Conservation (phyloP, 2,888 invertebrate species). For the Disparrhopalites patrizii region DNA sequence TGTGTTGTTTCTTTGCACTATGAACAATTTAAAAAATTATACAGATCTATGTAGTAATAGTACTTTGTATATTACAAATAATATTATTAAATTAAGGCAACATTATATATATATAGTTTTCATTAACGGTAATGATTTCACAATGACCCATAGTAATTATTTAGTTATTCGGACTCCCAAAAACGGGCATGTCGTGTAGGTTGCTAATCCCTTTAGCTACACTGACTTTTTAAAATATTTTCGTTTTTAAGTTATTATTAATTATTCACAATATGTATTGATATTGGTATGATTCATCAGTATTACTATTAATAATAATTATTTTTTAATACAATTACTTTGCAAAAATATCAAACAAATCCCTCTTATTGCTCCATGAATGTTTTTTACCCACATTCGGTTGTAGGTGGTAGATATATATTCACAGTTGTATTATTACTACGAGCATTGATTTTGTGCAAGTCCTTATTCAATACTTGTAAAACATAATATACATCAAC, state of each 20-base stretch:
- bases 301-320: neutral
- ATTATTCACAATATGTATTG: too few relatives aligned
- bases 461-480: too few relatives aligned
- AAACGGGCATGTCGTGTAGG: too few relatives aligned
- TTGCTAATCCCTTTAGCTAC: too few relatives aligned
- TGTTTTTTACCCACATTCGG: neutral
- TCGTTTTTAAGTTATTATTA: too few relatives aligned
- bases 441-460: too few relatives aligned
- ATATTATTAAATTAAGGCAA: conserved; percentile 9
- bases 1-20: too few relatives aligned
- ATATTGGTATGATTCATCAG: too few relatives aligned
- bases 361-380: conserved; percentile 12
- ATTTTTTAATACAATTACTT: neutral
- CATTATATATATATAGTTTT: neutral
- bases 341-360: conserved; percentile 18
- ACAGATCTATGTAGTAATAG: conserved; percentile 7
- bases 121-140: neutral
- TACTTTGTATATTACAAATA: neutral
- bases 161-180: neutral
- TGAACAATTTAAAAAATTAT: conserved; percentile 9
- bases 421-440: too few relatives aligned
- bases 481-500: too few relatives aligned
- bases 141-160: neutral
- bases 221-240: too few relatives aligned
- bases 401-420: too few relatives aligned